Evolutionary conservation across 1,140 invertebrate genomes (phyloP).

Genomic region (Cydia splendana): DNA sequence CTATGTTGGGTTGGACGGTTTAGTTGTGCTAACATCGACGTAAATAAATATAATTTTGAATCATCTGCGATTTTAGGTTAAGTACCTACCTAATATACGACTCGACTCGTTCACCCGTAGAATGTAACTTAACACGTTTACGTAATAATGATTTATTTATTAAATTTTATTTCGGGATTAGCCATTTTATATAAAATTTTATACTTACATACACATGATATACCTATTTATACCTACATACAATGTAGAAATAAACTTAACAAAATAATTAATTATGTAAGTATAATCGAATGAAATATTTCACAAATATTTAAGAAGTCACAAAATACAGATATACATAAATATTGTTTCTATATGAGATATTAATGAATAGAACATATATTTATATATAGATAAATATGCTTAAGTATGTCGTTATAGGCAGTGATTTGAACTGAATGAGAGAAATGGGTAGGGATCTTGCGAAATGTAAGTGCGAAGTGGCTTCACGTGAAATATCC

Average conservation of each 20-base stretch:
- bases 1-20: conserved; percentile 72
- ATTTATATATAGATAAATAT: conserved; percentile 2
- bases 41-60: conserved; percentile 47
- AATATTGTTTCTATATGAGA: neutral
- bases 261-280: neutral
- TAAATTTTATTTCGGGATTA: conserved; percentile 16
- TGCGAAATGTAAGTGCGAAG: neutral
- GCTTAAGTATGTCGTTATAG: neutral
- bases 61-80: conserved; percentile 36
- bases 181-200: conserved; percentile 31
- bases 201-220: conserved; percentile 14
- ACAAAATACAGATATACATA: neutral
- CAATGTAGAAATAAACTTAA: neutral
- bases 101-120: neutral
- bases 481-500: conserved; percentile 3
- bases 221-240: neutral
- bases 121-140: conserved; percentile 4
- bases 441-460: neutral
- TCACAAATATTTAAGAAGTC: neutral
- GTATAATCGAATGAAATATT: neutral
- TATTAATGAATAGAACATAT: neutral
- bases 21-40: conserved; percentile 58
- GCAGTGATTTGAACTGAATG: conserved; percentile 22
- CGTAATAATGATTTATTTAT: conserved; percentile 11
- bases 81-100: conserved; percentile 38